Evolutionary conservation across 2,113 vertebrate species (phyloP).

Genomic region (Brachyistius frenatus): DNA sequence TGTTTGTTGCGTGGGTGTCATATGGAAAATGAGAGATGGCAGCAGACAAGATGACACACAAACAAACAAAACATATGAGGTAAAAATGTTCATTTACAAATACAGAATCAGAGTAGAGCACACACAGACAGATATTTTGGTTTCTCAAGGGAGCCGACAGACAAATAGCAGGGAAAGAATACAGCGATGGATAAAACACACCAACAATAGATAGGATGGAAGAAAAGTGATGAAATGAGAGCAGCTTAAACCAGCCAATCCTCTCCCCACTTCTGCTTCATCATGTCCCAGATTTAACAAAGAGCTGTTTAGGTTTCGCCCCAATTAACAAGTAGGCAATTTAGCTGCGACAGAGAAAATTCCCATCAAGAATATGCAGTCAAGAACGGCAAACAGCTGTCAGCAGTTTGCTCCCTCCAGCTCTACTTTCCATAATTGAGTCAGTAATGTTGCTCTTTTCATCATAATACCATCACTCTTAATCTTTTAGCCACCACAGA

Average conservation of each 20-base stretch:
- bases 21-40: constrained; percentile 19
- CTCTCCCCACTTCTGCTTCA: neutral
- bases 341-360: constrained; percentile 56
- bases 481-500: constrained; percentile 53
- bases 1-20: constrained; percentile 28
- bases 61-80: constrained; percentile 2
- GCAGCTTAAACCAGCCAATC: constrained; percentile 57
- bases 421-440: constrained; percentile 63
- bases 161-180: constrained; percentile 37
- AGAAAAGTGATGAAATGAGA: constrained; percentile 54
- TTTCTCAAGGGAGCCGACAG: constrained; percentile 37
- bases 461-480: constrained; percentile 68
- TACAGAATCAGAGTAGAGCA: neutral
- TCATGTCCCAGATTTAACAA: constrained; percentile 61
- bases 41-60: neutral
- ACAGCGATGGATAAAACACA: constrained; percentile 27
- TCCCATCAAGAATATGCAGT: constrained; percentile 52
- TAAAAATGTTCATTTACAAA: neutral
- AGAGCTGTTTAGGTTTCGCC: constrained; percentile 58
- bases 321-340: constrained; percentile 70
- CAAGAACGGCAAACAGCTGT: constrained; percentile 70
- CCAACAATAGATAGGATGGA: constrained; percentile 24
- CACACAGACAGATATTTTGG: constrained; percentile 17
- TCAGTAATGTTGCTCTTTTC: constrained; percentile 66
- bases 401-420: constrained; percentile 64